These are phyloP conservation scores for Arctocebus calabarensis DNA, from an alignment of 2,797 vertebrate genomes.

Conservation along the genomic window DNA sequence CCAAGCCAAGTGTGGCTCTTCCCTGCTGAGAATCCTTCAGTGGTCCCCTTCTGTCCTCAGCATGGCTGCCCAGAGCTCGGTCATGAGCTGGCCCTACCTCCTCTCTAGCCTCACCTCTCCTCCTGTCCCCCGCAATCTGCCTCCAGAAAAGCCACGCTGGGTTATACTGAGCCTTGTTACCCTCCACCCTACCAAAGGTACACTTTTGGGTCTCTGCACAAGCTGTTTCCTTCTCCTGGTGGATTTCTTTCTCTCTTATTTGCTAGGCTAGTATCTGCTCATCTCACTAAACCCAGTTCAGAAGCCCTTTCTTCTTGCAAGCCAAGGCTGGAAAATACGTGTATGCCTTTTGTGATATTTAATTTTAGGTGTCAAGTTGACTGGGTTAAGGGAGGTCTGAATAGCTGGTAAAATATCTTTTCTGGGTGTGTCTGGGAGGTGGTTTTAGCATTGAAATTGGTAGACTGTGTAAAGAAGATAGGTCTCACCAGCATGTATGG, in stretches of 20 bases:
- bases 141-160: neutral
- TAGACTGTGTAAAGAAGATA: neutral
- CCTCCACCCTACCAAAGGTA: neutral
- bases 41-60: neutral
- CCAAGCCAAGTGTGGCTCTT: neutral
- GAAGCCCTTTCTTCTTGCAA: neutral
- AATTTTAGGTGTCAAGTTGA: neutral
- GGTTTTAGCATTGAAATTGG: neutral
- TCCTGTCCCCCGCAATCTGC: neutral
- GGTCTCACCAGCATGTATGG: neutral
- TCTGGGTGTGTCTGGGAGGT: neutral
- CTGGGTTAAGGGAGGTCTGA: neutral
- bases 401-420: neutral
- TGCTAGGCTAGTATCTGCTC: neutral
- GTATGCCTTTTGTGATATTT: neutral
- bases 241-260: neutral
- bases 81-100: neutral
- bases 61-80: neutral
- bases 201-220: neutral
- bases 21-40: neutral
- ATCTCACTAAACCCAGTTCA: neutral
- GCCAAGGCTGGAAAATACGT: neutral
- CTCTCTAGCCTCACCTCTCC: neutral
- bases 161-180: neutral
- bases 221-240: neutral